Evolutionary conservation across 2,797 vertebrate genomes (phyloP).

Genomic region (Leucoraja ocellata): DNA sequence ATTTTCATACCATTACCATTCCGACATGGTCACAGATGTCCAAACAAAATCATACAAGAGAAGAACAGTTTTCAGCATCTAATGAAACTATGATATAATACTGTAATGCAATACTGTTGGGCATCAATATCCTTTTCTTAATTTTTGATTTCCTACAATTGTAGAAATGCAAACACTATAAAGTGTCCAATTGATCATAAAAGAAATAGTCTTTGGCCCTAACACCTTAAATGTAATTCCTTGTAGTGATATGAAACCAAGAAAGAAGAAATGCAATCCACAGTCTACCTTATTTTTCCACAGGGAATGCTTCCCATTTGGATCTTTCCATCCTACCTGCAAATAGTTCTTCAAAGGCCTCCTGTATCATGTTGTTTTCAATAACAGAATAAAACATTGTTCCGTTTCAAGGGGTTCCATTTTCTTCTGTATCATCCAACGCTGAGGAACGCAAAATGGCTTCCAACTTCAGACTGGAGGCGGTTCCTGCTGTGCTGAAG

Average conservation of each 20-base stretch:
- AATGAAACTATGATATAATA: neutral
- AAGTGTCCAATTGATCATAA: neutral
- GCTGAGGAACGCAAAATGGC: neutral
- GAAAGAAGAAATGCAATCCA: neutral
- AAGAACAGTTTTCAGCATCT: neutral
- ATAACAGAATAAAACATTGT: neutral
- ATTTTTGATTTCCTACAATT: neutral
- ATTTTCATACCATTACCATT: neutral
- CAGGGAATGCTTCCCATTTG: constrained; percentile 5
- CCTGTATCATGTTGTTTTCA: neutral
- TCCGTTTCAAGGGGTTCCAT: neutral
- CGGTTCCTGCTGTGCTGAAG: neutral
- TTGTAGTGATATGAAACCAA: constrained; percentile 4
- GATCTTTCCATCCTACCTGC: constrained; percentile 27
- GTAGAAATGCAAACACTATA: neutral
- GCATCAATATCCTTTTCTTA: neutral
- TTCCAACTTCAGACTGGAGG: neutral
- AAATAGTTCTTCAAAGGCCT: neutral
- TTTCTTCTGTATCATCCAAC: neutral
- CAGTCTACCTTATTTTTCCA: neutral
- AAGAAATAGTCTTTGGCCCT: neutral
- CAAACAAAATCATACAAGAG: neutral
- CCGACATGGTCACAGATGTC: neutral
- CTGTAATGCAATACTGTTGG: neutral
- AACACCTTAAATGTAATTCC: neutral